A percentile compares a stretch with the other conserved stretches of the same genome.
phyloP scores from a whole-genome alignment of 2,888 invertebrate species.

The Malachius bipustulatus region DNA sequence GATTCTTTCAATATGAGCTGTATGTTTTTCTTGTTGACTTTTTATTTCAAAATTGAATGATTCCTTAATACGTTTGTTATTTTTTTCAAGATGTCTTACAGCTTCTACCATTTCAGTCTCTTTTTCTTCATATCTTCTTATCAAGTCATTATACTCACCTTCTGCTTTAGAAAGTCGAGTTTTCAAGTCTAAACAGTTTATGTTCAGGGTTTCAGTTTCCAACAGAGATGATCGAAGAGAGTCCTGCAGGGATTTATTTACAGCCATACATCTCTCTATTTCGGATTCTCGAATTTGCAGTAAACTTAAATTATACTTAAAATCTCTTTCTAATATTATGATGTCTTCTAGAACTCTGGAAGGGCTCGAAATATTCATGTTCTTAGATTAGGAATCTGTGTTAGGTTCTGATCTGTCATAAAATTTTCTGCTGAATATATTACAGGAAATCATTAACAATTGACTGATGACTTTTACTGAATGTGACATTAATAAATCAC shows the following conservation, averaged over 20 bases:
- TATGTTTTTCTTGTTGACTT: constrained; percentile 8
- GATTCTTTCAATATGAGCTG: constrained; percentile 11
- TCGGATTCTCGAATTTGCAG: constrained; percentile 11
- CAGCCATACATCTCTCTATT: constrained; percentile 11
- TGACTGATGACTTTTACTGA: no score
- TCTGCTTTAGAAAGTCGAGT: constrained; percentile 6
- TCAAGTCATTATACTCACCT: no score
- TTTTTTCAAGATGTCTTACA: constrained; percentile 5
- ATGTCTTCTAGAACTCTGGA: constrained; percentile 13
- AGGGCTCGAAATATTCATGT: no score
- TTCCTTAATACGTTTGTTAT: constrained; percentile 5
- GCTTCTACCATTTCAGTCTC: constrained; percentile 5
- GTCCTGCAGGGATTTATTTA: constrained; percentile 10
- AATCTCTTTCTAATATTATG: constrained; percentile 12
- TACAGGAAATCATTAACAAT: no score
- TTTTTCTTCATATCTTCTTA: constrained; percentile 9
- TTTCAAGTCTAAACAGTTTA: constrained; percentile 11
- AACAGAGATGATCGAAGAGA: constrained; percentile 5
- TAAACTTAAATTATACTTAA: constrained; percentile 13
- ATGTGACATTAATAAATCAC: no score
- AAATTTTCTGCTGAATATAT: no score
- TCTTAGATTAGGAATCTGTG: no score
- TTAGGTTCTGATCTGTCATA: no score
- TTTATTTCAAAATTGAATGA: constrained; percentile 8
- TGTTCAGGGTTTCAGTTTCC: constrained; percentile 9